Evolutionary conservation across 2,113 vertebrate genomes (phyloP).

Genomic region (Eidolon helvum): DNA sequence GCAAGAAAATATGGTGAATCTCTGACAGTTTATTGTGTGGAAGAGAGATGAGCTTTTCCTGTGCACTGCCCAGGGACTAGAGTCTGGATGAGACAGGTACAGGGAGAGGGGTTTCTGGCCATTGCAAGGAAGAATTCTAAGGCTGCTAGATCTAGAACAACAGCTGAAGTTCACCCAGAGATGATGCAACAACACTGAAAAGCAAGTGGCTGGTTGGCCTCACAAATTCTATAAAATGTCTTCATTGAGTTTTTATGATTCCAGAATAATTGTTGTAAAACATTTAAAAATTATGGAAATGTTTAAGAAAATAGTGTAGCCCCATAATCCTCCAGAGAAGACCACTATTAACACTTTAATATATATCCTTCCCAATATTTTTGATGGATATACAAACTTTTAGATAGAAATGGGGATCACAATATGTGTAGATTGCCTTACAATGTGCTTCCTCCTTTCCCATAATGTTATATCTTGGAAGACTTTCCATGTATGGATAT

Average conservation of each 20-base stretch:
- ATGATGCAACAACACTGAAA: not conserved
- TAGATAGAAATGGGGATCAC: not conserved
- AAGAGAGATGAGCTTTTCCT: constrained; percentile 40
- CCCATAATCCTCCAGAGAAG: not conserved
- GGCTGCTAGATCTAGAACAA: not conserved
- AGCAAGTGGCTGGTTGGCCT: not conserved
- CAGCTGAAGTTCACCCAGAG: not conserved
- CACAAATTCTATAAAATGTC: not conserved
- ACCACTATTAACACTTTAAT: not conserved
- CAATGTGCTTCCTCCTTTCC: not conserved
- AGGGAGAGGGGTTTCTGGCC: not conserved
- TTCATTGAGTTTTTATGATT: not conserved
- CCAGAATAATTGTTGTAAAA: not conserved
- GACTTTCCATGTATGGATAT: not conserved
- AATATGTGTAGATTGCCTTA: not conserved
- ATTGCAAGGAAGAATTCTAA: not conserved
- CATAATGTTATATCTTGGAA: not conserved
- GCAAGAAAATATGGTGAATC: constrained; percentile 51
- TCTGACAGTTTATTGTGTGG: constrained; percentile 61
- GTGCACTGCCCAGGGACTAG: not conserved
- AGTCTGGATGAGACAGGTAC: not conserved
- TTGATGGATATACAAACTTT: not conserved
- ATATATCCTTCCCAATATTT: not conserved
- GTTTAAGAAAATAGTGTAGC: not conserved
- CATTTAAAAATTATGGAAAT: not conserved